These are phyloP conservation scores for Myocastor coypus DNA, from an alignment of 2,113 vertebrate genomes.

Conservation along the genomic window DNA sequence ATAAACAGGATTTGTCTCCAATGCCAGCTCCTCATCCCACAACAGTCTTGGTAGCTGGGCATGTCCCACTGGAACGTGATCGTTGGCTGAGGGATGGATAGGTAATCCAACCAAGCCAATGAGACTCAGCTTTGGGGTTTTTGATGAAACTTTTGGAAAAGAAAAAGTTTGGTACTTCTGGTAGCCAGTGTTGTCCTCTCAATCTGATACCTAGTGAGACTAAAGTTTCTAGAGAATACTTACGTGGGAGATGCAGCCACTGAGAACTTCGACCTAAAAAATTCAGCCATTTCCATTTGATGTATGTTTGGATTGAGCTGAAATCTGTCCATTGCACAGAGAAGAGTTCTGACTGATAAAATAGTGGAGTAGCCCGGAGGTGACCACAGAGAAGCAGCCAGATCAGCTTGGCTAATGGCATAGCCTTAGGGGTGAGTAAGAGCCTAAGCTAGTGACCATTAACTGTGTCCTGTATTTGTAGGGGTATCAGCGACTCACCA, in stretches of 20 bases:
- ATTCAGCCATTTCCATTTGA: background rate
- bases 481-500: background rate
- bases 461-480: accelerated
- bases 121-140: background rate
- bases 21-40: background rate
- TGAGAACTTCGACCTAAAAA: background rate
- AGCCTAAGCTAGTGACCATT: background rate
- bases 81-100: background rate
- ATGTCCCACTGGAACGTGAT: too few relatives aligned
- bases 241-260: background rate
- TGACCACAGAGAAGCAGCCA: background rate
- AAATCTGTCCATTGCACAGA: background rate
- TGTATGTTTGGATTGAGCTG: background rate
- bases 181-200: background rate
- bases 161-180: background rate
- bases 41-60: background rate
- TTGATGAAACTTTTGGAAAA: background rate
- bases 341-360: background rate
- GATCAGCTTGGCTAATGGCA: background rate
- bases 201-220: background rate
- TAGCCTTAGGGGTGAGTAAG: background rate
- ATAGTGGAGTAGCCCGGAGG: background rate
- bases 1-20: background rate
- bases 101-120: background rate
- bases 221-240: background rate